A percentile compares a stretch with the other conserved stretches of the same genome.
Evolutionary conservation across 2,888 invertebrate genomes (phyloP).

Genomic region (Brenthis hecate): DNA sequence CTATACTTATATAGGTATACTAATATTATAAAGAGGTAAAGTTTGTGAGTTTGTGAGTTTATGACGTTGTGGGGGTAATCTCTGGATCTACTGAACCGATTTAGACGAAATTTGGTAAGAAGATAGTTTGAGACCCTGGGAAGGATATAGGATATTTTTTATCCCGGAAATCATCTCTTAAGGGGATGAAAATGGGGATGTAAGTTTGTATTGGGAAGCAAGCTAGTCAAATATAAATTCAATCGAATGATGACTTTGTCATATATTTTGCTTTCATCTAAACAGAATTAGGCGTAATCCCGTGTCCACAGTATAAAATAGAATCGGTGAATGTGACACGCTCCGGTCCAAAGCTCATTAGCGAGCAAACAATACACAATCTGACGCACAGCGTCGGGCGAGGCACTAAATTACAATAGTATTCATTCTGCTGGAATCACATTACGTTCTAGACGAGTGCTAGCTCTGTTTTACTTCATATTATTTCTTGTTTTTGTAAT

Average conservation of each 20-base stretch:
- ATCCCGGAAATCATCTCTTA: too few species aligned
- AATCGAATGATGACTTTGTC: not conserved
- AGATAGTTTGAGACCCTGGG: too few species aligned
- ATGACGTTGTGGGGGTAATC: too few species aligned
- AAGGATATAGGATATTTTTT: too few species aligned
- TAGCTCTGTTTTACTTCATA: slow-evolving; percentile 2
- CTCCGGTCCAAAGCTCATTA: slow-evolving; percentile 38
- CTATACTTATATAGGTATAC: too few species aligned
- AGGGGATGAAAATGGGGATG: too few species aligned
- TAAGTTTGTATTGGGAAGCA: too few species aligned
- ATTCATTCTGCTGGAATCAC: slow-evolving; percentile 40
- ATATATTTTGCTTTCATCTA: slow-evolving; percentile 15
- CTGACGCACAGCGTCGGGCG: slow-evolving; percentile 29
- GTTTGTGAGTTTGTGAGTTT: too few species aligned
- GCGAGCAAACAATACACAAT: slow-evolving; percentile 42
- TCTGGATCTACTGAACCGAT: too few species aligned
- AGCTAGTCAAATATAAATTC: not conserved
- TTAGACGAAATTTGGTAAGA: too few species aligned
- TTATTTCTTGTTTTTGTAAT: not conserved
- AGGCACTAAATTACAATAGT: slow-evolving; percentile 39
- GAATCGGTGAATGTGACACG: slow-evolving; percentile 29
- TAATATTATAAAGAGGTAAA: too few species aligned
- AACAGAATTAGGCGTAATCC: slow-evolving; percentile 14
- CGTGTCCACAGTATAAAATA: slow-evolving; percentile 20
- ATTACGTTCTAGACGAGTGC: slow-evolving; percentile 37